phyloP scores from a whole-genome alignment of 2,113 vertebrate genomes.

The Archilochus colubris region DNA sequence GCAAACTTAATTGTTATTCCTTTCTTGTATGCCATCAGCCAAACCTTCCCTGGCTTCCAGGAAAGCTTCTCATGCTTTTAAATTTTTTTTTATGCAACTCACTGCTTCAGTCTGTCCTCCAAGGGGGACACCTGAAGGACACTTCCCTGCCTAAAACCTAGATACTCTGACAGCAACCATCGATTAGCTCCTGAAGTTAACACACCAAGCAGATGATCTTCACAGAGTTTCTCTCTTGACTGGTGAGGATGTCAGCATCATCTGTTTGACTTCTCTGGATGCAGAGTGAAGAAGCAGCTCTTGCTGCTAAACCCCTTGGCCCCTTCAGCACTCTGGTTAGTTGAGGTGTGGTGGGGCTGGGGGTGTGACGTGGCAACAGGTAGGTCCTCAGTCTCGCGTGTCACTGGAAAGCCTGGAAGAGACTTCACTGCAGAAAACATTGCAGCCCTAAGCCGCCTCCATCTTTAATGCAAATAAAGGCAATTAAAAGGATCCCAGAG shows the following conservation, averaged over 20 bases:
- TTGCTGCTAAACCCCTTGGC: background rate
- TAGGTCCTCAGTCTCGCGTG: background rate
- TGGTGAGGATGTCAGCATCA: fast-evolving
- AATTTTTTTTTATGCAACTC: background rate
- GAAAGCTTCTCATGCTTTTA: background rate
- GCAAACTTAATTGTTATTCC: background rate
- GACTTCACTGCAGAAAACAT: background rate
- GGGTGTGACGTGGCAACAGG: background rate
- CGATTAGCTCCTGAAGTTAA: background rate
- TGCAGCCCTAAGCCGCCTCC: background rate
- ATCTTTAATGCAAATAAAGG: background rate
- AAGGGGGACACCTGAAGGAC: background rate
- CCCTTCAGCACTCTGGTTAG: background rate
- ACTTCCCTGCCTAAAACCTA: background rate
- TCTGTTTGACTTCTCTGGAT: background rate
- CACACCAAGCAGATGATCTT: background rate
- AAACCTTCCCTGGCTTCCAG: background rate
- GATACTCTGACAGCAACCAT: background rate
- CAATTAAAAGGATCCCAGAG: background rate
- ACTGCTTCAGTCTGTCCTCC: background rate
- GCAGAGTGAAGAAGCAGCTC: background rate
- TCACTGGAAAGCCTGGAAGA: background rate
- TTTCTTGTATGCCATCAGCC: background rate
- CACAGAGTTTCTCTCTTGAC: background rate
- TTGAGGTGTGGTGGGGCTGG: background rate